A percentile compares a stretch with the other conserved stretches of the same genome.
Evolutionary conservation across 2,888 invertebrate species (phyloP).

Genomic region (Enchytraeus crypticus): DNA sequence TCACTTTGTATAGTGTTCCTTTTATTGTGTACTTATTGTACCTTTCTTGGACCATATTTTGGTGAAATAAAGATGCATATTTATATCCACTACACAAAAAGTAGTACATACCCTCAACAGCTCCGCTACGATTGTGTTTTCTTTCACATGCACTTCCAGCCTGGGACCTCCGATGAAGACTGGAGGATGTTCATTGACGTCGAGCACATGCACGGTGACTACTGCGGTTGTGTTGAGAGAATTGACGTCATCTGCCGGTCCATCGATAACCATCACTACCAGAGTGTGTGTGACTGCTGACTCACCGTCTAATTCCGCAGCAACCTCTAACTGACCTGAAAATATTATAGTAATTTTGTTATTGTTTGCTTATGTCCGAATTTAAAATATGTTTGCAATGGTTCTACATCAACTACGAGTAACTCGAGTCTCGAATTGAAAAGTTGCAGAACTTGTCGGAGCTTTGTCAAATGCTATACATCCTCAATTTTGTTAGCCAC

Average conservation of each 20-base stretch:
- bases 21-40: too few relatives aligned
- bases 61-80: too few relatives aligned
- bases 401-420: too few relatives aligned
- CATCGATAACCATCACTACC: slow-evolving; percentile 1
- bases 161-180: not conserved
- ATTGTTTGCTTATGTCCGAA: too few relatives aligned
- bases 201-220: not conserved
- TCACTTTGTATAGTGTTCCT: too few relatives aligned
- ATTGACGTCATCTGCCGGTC: not conserved
- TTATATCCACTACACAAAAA: too few relatives aligned
- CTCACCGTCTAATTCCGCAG: not conserved
- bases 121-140: not conserved
- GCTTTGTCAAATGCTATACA: too few relatives aligned
- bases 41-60: too few relatives aligned
- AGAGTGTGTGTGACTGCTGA: not conserved
- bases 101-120: not conserved
- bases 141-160: not conserved
- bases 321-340: not conserved
- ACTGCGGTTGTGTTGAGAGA: not conserved
- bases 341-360: not conserved
- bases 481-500: too few relatives aligned
- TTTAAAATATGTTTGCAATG: too few relatives aligned
- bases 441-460: too few relatives aligned
- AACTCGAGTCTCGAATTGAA: too few relatives aligned
- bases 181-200: not conserved